Percentiles rank a stretch among this genome's conserved stretches.
phyloP scores from a whole-genome alignment of 1,140 invertebrate species.

The Daktulosphaira vitifoliae region DNA sequence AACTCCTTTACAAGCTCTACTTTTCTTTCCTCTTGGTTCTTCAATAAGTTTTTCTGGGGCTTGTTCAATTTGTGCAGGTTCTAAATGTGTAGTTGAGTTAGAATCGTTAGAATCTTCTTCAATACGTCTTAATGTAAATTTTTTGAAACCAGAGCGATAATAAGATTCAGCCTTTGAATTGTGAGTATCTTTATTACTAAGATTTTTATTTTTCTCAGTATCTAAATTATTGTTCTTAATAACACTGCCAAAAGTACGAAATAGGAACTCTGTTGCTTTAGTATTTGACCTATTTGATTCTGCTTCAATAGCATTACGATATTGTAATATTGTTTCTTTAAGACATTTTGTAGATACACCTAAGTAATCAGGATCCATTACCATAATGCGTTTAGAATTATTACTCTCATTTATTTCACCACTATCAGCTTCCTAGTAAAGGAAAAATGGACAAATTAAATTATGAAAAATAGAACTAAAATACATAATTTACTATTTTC shows the following conservation, averaged over 20 bases:
- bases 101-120: slow-evolving; percentile 32
- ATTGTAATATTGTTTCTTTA: slow-evolving; percentile 23
- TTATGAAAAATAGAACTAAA: no score
- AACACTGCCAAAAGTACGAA: slow-evolving; percentile 25
- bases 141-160: slow-evolving; percentile 32
- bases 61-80: slow-evolving; percentile 15
- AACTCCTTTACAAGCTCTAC: slow-evolving; percentile 24
- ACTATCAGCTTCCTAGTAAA: slow-evolving; percentile 18
- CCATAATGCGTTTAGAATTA: not conserved
- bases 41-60: not conserved
- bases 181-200: slow-evolving; percentile 18
- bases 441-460: not conserved
- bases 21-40: slow-evolving; percentile 19
- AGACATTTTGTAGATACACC: slow-evolving; percentile 23
- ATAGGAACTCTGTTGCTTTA: slow-evolving; percentile 23
- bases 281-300: slow-evolving; percentile 11
- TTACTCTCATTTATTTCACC: not conserved
- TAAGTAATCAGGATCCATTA: not conserved
- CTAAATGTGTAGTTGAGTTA: not conserved
- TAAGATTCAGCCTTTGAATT: slow-evolving; percentile 28
- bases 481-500: no score
- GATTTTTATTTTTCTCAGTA: slow-evolving; percentile 23
- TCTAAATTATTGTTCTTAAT: slow-evolving; percentile 24
- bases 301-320: slow-evolving; percentile 14
- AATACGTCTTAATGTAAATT: slow-evolving; percentile 29